A percentile compares a stretch with the other conserved stretches of the same genome.
Conservation (phyloP, 1,140 invertebrate species). For the Euwallacea similis region DNA sequence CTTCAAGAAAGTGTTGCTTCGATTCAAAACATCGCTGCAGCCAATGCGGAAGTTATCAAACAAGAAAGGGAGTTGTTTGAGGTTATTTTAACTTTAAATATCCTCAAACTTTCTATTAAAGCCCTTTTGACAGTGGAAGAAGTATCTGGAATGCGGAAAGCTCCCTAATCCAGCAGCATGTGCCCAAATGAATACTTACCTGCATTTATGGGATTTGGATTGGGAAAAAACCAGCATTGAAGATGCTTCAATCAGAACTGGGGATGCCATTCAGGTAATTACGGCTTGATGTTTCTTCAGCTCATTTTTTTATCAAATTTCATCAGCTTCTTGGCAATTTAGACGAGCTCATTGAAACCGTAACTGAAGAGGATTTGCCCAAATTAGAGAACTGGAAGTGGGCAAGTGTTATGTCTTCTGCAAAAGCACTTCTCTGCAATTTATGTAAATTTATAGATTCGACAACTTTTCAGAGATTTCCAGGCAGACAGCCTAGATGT, state of each 20-base stretch:
- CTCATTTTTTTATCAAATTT: not conserved
- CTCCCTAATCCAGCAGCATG: slow-evolving; percentile 63
- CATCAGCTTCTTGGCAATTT: slow-evolving; percentile 55
- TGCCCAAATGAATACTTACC: slow-evolving; percentile 63
- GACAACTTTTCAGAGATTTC: slow-evolving; percentile 54
- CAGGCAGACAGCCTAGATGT: slow-evolving; percentile 57
- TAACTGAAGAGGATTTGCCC: slow-evolving; percentile 24
- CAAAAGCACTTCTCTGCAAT: not conserved
- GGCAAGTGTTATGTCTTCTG: slow-evolving; percentile 45
- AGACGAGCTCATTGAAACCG: slow-evolving; percentile 50
- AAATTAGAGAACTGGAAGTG: slow-evolving; percentile 55
- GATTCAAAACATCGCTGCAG: slow-evolving; percentile 32
- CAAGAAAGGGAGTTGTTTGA: slow-evolving; percentile 32
- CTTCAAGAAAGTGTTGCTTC: slow-evolving; percentile 28
- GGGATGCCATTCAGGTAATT: slow-evolving; percentile 54
- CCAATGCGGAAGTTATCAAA: slow-evolving; percentile 15
- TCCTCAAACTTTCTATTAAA: not conserved
- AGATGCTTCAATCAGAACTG: slow-evolving; percentile 50
- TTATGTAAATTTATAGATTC: slow-evolving; percentile 48
- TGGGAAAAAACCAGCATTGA: slow-evolving; percentile 55
- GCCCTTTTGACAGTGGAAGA: slow-evolving; percentile 59
- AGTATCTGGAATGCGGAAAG: slow-evolving; percentile 64
- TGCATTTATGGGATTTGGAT: slow-evolving; percentile 62
- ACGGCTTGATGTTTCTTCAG: not conserved
- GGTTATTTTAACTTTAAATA: slow-evolving; percentile 12